These are phyloP conservation scores for Lontra canadensis DNA, from an alignment of 2,113 vertebrate species.

Conservation along the genomic window DNA sequence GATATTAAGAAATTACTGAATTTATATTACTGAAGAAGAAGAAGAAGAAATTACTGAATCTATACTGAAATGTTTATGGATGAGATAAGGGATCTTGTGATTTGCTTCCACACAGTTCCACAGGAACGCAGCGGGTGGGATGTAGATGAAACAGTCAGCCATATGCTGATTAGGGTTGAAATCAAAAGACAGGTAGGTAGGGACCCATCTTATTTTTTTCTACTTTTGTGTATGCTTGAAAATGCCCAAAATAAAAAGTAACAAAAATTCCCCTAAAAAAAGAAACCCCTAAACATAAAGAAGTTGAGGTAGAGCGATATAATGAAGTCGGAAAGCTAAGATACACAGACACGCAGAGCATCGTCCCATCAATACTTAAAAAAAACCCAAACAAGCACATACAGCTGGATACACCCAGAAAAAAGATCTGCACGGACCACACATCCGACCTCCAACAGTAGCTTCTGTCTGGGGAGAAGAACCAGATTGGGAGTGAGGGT, in stretches of 20 bases:
- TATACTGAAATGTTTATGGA: neutral
- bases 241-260: neutral
- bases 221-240: neutral
- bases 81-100: neutral
- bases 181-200: neutral
- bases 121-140: neutral
- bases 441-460: neutral
- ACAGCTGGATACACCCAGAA: accelerated
- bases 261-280: neutral
- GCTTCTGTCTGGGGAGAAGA: neutral
- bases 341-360: neutral
- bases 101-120: neutral
- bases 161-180: neutral
- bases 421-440: neutral
- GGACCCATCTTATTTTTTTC: neutral
- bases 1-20: neutral
- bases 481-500: neutral
- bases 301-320: neutral
- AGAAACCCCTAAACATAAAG: neutral
- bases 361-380: neutral
- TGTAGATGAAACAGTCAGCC: neutral
- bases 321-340: neutral
- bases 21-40: no score
- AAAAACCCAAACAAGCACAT: no score
- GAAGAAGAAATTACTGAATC: neutral